Conservation (phyloP, 2,888 invertebrate genomes). For the Eupelmus urozonus region DNA sequence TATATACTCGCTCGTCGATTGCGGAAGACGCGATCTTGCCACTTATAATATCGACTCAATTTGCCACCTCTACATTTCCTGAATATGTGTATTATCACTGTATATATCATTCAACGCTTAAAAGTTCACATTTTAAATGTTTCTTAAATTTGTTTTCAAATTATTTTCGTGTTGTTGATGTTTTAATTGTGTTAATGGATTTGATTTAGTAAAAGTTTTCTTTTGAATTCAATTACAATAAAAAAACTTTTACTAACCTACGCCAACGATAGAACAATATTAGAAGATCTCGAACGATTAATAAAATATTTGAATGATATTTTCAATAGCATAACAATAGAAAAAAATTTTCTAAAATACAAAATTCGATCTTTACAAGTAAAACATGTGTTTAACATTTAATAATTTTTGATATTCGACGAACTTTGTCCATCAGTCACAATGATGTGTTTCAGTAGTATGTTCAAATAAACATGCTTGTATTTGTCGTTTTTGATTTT, state of each 20-base stretch:
- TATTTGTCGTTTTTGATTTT: conserved; percentile 3
- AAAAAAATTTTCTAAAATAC: too few species aligned
- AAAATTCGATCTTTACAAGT: too few species aligned
- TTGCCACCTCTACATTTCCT: conserved; percentile 65
- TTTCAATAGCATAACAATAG: background rate
- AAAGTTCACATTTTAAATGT: conserved; percentile 13
- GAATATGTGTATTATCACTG: conserved; percentile 67
- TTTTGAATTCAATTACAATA: background rate
- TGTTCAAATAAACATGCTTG: conserved; percentile 9
- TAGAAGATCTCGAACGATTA: background rate
- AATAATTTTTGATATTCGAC: conserved; percentile 26
- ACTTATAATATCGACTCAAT: conserved; percentile 43
- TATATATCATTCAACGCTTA: conserved; percentile 29
- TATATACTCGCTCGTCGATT: background rate
- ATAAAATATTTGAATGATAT: background rate
- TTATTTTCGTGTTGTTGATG: background rate
- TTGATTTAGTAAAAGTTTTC: background rate
- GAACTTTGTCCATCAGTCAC: conserved; percentile 53
- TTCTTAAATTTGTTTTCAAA: background rate
- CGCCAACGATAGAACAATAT: background rate
- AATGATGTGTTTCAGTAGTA: conserved; percentile 57
- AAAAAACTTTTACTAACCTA: background rate
- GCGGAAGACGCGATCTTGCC: conserved; percentile 24
- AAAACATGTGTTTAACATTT: conserved; percentile 9
- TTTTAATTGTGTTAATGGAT: background rate